Conservation (phyloP, 2,113 vertebrate genomes). For the Melospiza melodia region DNA sequence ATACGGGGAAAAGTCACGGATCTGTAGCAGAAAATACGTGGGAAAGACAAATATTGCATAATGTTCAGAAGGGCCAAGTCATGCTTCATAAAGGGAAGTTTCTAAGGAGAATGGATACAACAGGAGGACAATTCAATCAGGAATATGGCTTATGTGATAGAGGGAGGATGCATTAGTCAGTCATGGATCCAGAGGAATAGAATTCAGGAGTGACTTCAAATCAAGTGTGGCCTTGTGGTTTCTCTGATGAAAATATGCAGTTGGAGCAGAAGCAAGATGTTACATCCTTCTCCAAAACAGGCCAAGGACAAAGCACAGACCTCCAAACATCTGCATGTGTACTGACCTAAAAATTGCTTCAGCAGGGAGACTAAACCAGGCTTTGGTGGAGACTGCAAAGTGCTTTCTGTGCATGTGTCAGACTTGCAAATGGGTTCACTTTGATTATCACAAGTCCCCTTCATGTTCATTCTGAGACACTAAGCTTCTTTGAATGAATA, state of each 20-base stretch:
- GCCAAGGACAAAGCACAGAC: background rate
- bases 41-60: background rate
- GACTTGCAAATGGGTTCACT: background rate
- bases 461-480: background rate
- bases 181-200: background rate
- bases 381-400: background rate
- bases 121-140: background rate
- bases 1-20: background rate
- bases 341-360: constrained; percentile 8
- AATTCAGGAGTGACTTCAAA: background rate
- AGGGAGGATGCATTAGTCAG: background rate
- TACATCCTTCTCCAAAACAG: background rate
- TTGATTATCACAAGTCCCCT: background rate
- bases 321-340: background rate
- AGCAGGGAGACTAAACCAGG: background rate
- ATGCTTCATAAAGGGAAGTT: background rate
- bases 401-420: background rate
- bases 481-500: background rate
- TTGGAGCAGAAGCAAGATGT: background rate
- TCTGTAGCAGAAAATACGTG: background rate
- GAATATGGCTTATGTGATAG: background rate
- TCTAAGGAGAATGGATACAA: background rate
- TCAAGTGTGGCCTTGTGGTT: background rate
- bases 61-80: background rate
- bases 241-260: background rate